Evolutionary conservation across 23 tunicate species (phyloP).

Genomic region (Oikopleura vanhoeffeni): DNA sequence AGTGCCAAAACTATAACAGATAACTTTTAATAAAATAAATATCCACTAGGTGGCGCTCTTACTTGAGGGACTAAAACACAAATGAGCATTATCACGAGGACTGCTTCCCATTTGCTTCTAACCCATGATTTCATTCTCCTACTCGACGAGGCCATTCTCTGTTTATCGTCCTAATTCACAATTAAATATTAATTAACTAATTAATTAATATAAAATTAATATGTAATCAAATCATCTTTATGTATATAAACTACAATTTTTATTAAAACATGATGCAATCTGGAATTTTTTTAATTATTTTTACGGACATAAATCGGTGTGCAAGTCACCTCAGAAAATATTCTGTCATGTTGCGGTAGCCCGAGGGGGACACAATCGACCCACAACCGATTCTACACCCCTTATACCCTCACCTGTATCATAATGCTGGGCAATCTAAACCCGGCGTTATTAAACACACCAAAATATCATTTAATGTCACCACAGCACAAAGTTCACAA

Average conservation of each 20-base stretch:
- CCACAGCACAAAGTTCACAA: too few relatives aligned
- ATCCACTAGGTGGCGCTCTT: not conserved
- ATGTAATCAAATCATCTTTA: too few relatives aligned
- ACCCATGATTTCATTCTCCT: slow-evolving; percentile 10
- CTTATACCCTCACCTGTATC: too few relatives aligned
- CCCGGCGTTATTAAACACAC: too few relatives aligned
- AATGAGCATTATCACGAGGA: not conserved
- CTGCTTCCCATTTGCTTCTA: not conserved
- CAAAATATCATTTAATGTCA: too few relatives aligned
- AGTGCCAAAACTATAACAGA: too few relatives aligned
- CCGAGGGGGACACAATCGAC: not conserved
- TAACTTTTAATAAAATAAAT: too few relatives aligned
- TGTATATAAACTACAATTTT: not conserved
- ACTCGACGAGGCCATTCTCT: not conserved
- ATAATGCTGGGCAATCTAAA: too few relatives aligned
- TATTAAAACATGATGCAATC: not conserved
- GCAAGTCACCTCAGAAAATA: not conserved
- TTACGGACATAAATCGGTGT: not conserved
- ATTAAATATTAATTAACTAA: too few relatives aligned
- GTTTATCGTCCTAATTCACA: too few relatives aligned
- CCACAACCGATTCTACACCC: not conserved
- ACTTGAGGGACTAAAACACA: not conserved
- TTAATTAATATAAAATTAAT: too few relatives aligned
- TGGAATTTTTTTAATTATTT: not conserved
- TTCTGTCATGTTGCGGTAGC: not conserved